Conservation (phyloP, 2,113 vertebrate genomes). For the Heteronetta atricapilla region DNA sequence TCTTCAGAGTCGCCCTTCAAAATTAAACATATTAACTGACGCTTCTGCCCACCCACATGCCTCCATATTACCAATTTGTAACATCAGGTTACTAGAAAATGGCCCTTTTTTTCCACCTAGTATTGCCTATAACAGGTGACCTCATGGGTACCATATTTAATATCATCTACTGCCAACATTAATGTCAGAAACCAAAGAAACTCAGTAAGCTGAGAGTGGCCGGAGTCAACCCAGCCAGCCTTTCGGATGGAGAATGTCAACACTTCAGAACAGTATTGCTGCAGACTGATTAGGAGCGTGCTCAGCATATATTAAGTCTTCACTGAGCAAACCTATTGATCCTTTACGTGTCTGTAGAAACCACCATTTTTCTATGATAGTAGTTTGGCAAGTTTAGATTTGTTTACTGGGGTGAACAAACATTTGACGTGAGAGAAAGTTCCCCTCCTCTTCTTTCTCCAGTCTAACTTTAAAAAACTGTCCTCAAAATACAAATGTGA, state of each 20-base stretch:
- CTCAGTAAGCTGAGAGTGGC: neutral
- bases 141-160: neutral
- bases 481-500: neutral
- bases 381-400: neutral
- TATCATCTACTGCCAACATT: neutral
- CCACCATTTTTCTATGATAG: rapidly evolving
- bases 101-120: neutral
- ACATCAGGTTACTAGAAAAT: neutral
- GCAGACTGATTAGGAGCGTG: neutral
- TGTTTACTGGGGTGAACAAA: neutral
- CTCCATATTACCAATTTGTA: neutral
- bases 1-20: conserved; percentile 77
- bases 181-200: neutral
- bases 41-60: neutral
- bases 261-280: neutral
- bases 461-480: neutral
- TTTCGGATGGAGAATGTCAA: neutral
- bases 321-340: neutral
- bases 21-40: conserved; percentile 10
- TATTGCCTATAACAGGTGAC: rapidly evolving
- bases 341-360: neutral
- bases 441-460: neutral
- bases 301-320: neutral
- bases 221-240: neutral
- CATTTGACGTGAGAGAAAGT: neutral